Evolutionary conservation across 2,888 invertebrate genomes (phyloP), one percentile per base, ranked within the genome.

Genomic region (Meiosimyza platycephala): DNA sequence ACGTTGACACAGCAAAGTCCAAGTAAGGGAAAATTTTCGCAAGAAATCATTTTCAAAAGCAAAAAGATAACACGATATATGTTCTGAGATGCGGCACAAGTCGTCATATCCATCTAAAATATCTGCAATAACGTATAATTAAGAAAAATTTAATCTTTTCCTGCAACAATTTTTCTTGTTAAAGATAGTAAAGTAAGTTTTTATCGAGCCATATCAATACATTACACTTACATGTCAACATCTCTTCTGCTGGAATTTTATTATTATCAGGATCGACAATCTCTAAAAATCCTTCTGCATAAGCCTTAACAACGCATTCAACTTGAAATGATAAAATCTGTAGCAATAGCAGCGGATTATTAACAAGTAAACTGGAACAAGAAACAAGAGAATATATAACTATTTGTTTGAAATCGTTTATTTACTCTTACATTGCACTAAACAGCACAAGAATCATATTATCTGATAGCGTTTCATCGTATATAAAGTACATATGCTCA

Each of bases 1-100:
- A 77, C 91, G 90, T 82, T 92, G 91, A 84, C 92, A 92, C 76
- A 92, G 88, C 79, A 91, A 87, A 79, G 90, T 90, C 93, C 93
- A 93, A 2, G 91, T 91, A 59, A 93, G 88, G 78, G 90, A 90
- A 80, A 92, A 92, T 79, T 90, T 90, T 75, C 89, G 89, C 76
- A 93, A 85, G 83, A 92, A 91, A 78, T 90, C 89, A 66, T 88
- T 88, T 85, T 92, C 91, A 80, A 93, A 87, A 67, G 91, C 90
- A 79, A 89, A 89, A 55, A 93, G 86, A 78, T 91, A 88, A 63
- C 90, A 89, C 28, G 90, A 88, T 78, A 92, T 88, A 76, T 90
- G 89, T 75, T 89, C 88, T 52, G 92, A 90, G 71, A 91, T 91
- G 71, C 88, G 85, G 80, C 91, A 90, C 71, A 92, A 85, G 77